These are phyloP conservation scores for Kryptopterus vitreolus DNA, from an alignment of 2,797 vertebrate genomes.

Conservation along the genomic window DNA sequence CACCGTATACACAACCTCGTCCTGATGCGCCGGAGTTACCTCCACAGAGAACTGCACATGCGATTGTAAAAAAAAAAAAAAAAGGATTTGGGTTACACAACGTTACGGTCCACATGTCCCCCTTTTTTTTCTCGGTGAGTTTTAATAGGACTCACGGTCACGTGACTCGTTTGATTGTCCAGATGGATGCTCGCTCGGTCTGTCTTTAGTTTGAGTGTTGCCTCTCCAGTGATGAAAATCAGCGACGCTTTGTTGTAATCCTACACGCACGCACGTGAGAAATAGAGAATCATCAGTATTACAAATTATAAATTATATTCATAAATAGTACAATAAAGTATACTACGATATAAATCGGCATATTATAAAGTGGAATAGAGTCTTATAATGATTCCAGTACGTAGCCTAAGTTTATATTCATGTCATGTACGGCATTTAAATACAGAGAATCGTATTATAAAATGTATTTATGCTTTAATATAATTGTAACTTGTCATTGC, in stretches of 20 bases:
- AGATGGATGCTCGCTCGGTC: background rate
- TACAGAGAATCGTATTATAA: background rate
- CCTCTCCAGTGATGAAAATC: conserved; percentile 19
- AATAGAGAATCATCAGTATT: background rate
- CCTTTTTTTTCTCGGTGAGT: too few species aligned
- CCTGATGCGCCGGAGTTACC: conserved; percentile 74
- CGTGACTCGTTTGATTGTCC: background rate
- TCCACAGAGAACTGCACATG: conserved; percentile 76
- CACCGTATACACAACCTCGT: conserved; percentile 67
- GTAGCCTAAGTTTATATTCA: background rate
- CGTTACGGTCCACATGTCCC: background rate
- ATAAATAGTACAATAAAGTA: background rate
- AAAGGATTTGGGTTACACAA: background rate
- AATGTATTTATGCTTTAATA: too few species aligned
- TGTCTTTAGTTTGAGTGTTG: conserved; percentile 29
- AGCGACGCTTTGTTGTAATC: conserved; percentile 15
- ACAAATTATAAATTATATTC: background rate
- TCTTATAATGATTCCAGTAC: background rate
- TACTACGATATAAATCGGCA: background rate
- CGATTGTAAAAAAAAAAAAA: background rate
- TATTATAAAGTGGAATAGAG: background rate
- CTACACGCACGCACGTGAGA: background rate
- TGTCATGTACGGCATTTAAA: background rate
- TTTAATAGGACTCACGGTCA: background rate
- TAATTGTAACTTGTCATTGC: too few species aligned